Evolutionary conservation across 2,113 vertebrate species (phyloP).

Genomic region (Tympanuchus pallidicinctus): DNA sequence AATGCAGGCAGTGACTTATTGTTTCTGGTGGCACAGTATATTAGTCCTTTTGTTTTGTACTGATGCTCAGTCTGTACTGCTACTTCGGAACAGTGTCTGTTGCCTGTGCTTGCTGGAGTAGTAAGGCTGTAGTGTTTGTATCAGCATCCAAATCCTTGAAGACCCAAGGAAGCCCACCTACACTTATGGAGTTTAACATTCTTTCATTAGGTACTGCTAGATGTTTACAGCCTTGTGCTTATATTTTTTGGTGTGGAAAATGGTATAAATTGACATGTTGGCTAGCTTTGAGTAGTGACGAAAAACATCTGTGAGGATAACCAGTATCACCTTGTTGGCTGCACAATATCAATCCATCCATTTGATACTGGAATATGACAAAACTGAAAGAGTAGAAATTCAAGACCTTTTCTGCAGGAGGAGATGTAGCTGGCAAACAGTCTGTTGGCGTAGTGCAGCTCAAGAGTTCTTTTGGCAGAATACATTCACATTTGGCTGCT

Average conservation of each 20-base stretch:
- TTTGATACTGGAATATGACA: constrained; percentile 33
- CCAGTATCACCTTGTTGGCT: background rate
- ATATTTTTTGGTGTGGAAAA: background rate
- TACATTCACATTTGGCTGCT: constrained; percentile 28
- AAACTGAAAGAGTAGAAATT: constrained; percentile 12
- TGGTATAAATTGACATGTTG: constrained; percentile 13
- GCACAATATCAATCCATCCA: constrained; percentile 23
- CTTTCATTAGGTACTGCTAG: background rate
- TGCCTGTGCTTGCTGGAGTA: background rate
- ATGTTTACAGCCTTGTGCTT: background rate
- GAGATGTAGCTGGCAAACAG: background rate
- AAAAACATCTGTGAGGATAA: background rate
- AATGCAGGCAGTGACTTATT: background rate
- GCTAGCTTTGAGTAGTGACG: background rate
- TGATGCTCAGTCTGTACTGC: background rate
- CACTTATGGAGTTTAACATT: background rate
- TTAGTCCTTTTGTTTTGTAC: background rate
- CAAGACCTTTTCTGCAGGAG: background rate
- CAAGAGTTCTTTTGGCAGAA: constrained; percentile 34
- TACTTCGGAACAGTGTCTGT: background rate
- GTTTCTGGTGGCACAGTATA: background rate
- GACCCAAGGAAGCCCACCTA: background rate
- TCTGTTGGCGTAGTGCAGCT: background rate
- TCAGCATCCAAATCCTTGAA: background rate
- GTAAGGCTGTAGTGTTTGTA: background rate